Percentiles rank a stretch among this genome's conserved stretches.
Conservation (phyloP, 1,140 invertebrate species). For the Papilio polytes region DNA sequence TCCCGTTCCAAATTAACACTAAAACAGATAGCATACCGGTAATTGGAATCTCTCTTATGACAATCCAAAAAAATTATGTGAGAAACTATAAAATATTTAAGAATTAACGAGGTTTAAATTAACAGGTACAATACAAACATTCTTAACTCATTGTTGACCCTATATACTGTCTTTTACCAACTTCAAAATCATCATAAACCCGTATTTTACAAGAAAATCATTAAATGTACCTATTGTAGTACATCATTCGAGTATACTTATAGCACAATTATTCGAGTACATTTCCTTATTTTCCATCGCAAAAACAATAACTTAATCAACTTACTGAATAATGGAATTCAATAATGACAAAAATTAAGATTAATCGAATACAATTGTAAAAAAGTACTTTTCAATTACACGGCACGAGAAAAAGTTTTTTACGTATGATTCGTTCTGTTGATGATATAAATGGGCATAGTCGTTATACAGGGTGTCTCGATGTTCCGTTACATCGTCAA, state of each 20-base stretch:
- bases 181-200: no score
- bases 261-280: not conserved
- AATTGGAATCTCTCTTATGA: no score
- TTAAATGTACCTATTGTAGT: not conserved
- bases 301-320: conserved; percentile 20
- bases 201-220: no score
- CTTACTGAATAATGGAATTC: not conserved
- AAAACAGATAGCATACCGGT: no score
- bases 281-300: conserved; percentile 1
- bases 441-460: conserved; percentile 32
- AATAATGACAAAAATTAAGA: conserved; percentile 26
- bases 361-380: conserved; percentile 24
- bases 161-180: no score
- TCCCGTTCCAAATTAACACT: no score
- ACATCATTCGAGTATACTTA: not conserved
- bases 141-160: no score
- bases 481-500: conserved; percentile 59
- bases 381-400: conserved; percentile 33
- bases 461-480: conserved; percentile 32
- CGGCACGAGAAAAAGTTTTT: not conserved
- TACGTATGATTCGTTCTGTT: conserved; percentile 29
- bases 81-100: no score
- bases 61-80: no score
- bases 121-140: no score
- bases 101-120: no score